A percentile compares a stretch with the other conserved stretches of the same genome.
These are phyloP conservation scores for Vesta saturnalis DNA, from an alignment of 2,888 invertebrate genomes.

Conservation along the genomic window DNA sequence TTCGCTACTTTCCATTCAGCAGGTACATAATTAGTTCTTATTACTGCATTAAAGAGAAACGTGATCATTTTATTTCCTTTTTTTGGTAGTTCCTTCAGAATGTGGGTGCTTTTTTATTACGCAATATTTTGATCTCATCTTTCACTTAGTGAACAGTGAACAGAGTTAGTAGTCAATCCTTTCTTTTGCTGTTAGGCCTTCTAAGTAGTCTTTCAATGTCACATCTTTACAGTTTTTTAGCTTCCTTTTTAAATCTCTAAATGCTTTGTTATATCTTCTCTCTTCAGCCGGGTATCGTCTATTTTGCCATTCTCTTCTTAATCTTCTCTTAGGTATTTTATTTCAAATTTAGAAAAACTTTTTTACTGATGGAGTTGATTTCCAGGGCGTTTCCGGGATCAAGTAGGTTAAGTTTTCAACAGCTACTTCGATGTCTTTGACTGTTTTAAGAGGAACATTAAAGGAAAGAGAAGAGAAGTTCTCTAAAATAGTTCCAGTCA, in stretches of 20 bases:
- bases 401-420: slow-evolving; percentile 13
- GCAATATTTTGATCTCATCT: neutral
- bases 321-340: too few relatives aligned
- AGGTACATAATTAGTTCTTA: neutral
- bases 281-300: too few relatives aligned
- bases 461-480: neutral
- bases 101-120: neutral
- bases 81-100: neutral
- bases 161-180: neutral
- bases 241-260: slow-evolving; percentile 4
- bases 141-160: neutral
- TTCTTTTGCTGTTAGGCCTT: neutral
- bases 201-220: slow-evolving; percentile 2
- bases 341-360: neutral
- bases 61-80: neutral
- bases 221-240: slow-evolving; percentile 11
- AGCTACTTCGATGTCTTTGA: slow-evolving; percentile 30
- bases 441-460: slow-evolving; percentile 33
- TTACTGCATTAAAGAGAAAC: neutral
- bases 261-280: too few relatives aligned
- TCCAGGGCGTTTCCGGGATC: neutral
- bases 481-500: slow-evolving; percentile 11
- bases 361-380: slow-evolving; percentile 11
- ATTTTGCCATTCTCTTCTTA: too few relatives aligned
- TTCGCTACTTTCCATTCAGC: slow-evolving; percentile 7